Evolutionary conservation across 2,113 vertebrate species (phyloP), one percentile per base, ranked within the genome.

Genomic region (Numida meleagris): DNA sequence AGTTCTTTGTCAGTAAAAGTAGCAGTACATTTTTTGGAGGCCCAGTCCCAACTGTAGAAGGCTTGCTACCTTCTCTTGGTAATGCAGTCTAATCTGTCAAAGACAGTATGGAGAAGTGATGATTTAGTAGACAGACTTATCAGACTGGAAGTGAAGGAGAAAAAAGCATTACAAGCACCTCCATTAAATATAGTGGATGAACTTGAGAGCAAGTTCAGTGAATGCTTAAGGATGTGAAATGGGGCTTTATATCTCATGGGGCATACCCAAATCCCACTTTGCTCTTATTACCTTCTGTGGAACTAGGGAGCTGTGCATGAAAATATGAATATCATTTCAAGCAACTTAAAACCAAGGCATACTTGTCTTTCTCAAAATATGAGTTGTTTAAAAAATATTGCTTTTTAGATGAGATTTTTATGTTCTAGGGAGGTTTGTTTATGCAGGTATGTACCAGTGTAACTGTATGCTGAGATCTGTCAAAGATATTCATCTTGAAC

Each of bases 21-120:
- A 72, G 3, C 5, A 1, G 24, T 66, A 1, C 3, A 2, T 76
- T 80, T 68, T 48, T 40, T 0, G 4, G 42, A 46, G 9, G 57
- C 24, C 29, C n/a, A 11, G 42, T 59, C 17, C 42, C 5, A 13
- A 13, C 25, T 45, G 55, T 58, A 45, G 34, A 18, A 27, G 20
- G 10, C 6, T 3, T n/a, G 43, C 16, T 31, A 7, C 70, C 66
- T 55, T 7, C 40, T 36, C n/a, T 51, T 71, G 18, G n/a, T 38
- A 29, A 29, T 15, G 46, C 25, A 38, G 19, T 36, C 34, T 51
- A 29, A 70, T 36, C n/a, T 14, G 19, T 36, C 24, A 20, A 51
- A 51, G 34, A 38, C 12, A 4, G 11, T 31, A 51, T 31, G 27
- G 46, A 51, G 48, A 51, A 34, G 34, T 14, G 17, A 14, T 51